These are phyloP conservation scores for Felis catus DNA, from an alignment of 2,113 vertebrate species.

Conservation along the genomic window DNA sequence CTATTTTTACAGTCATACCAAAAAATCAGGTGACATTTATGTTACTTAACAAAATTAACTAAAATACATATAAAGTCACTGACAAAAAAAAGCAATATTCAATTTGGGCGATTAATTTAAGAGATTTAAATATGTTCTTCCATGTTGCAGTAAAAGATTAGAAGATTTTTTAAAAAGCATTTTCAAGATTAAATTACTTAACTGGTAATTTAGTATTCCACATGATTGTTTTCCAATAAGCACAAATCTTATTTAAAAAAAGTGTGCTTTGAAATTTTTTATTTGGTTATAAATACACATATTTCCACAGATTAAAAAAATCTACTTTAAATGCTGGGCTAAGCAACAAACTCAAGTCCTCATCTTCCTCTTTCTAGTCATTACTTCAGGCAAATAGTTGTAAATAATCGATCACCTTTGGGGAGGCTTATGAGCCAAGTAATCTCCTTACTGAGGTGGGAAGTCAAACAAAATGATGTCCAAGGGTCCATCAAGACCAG, in stretches of 20 bases:
- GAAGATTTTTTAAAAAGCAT: not conserved
- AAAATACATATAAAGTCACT: not conserved
- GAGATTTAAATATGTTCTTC: not conserved
- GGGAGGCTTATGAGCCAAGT: not conserved
- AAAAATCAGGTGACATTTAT: not conserved
- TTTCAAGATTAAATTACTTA: slow-evolving; percentile 8
- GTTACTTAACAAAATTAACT: not conserved
- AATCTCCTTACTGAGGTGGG: not conserved
- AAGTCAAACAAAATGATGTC: not conserved
- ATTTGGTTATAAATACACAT: not conserved
- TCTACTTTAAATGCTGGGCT: not conserved
- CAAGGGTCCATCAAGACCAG: not conserved
- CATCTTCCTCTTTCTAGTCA: not conserved
- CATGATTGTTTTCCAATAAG: not conserved
- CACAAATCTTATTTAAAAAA: not conserved
- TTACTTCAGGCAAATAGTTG: slow-evolving; percentile 7
- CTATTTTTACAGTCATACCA: not conserved
- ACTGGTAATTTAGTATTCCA: not conserved
- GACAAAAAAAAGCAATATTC: not conserved
- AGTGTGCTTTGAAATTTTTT: not conserved
- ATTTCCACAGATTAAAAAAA: not conserved
- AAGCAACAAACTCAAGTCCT: not conserved
- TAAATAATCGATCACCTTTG: not conserved
- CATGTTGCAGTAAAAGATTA: not conserved
- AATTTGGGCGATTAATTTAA: not conserved